Conservation (phyloP, 2,797 vertebrate genomes). For the Poecilia picta region DNA sequence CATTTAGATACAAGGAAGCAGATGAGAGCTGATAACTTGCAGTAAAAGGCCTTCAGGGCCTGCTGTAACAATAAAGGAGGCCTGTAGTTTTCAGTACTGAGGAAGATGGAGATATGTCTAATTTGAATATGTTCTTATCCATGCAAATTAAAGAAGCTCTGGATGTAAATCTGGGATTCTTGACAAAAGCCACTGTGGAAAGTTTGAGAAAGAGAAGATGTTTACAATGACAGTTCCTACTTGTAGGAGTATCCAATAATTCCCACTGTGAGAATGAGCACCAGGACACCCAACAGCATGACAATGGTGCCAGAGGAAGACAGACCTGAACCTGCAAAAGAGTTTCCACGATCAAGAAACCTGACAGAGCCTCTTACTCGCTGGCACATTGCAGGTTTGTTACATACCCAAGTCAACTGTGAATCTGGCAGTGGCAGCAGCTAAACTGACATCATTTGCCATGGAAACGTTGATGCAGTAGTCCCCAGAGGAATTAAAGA, state of each 20-base stretch:
- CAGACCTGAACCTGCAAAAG: slow-evolving; percentile 62
- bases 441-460: slow-evolving; percentile 87
- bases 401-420: slow-evolving; percentile 80
- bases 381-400: background rate
- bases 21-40: background rate
- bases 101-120: background rate
- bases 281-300: slow-evolving; percentile 75
- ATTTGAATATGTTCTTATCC: background rate
- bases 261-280: slow-evolving; percentile 68
- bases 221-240: slow-evolving; percentile 62
- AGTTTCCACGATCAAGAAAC: background rate
- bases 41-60: background rate
- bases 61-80: background rate
- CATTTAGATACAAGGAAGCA: background rate
- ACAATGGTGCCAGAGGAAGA: slow-evolving; percentile 66
- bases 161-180: background rate
- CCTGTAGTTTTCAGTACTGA: background rate
- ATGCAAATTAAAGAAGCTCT: background rate
- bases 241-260: slow-evolving; percentile 80
- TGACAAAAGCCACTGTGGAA: background rate
- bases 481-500: slow-evolving; percentile 86
- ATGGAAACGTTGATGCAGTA: slow-evolving; percentile 94
- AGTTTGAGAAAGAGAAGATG: background rate
- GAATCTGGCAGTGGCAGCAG: slow-evolving; percentile 85
- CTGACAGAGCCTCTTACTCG: background rate